Percentiles rank a stretch among this genome's conserved stretches.
These are phyloP conservation scores for Heliconius congener DNA, from an alignment of 1,140 invertebrate species.

Conservation along the genomic window DNA sequence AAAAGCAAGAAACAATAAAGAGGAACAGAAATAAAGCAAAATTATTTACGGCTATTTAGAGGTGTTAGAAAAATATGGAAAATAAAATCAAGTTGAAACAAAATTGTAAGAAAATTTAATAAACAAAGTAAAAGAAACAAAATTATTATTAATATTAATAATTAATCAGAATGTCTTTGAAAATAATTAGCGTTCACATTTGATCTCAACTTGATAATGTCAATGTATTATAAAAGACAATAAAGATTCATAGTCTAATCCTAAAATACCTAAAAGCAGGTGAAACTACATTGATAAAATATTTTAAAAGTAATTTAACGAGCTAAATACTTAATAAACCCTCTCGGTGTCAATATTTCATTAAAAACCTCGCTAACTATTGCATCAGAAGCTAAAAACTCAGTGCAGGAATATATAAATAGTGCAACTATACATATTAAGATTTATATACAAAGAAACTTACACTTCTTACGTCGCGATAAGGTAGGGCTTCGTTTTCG, in stretches of 20 bases:
- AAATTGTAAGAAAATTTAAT: not conserved
- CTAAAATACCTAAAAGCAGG: not conserved
- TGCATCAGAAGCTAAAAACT: not conserved
- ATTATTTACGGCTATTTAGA: not conserved
- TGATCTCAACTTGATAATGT: not conserved
- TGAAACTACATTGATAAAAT: not conserved
- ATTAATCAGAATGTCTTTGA: not conserved
- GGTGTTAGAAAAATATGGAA: not conserved
- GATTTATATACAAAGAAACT: slow-evolving; percentile 79
- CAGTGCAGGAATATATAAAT: slow-evolving; percentile 1
- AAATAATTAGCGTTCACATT: not conserved
- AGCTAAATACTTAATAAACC: not conserved
- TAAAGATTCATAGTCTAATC: not conserved
- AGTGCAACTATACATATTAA: not conserved
- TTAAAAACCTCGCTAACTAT: not conserved
- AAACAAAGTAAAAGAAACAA: not conserved
- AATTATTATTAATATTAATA: not conserved
- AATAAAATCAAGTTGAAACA: slow-evolving; percentile 10
- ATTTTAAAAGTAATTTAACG: not conserved
- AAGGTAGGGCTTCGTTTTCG: slow-evolving; percentile 90
- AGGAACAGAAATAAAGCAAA: not conserved
- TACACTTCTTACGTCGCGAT: slow-evolving; percentile 90
- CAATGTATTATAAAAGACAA: not conserved
- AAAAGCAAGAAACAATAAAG: slow-evolving; percentile 10
- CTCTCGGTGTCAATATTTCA: not conserved